Conservation (phyloP, 2,888 invertebrate species). For the Melanargia galathea region DNA sequence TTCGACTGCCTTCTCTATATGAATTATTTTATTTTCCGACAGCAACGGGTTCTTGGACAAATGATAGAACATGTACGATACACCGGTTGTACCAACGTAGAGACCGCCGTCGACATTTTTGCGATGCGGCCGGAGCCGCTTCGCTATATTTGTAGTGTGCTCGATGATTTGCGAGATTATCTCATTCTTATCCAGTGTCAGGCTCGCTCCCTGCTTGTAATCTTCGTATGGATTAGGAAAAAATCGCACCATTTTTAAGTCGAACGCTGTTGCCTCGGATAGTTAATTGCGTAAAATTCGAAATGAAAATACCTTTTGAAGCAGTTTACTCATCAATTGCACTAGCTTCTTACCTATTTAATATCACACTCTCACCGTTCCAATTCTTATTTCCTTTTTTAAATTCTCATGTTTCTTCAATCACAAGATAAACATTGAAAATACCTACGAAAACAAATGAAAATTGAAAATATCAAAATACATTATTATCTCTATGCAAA, state of each 20-base stretch:
- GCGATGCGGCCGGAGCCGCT: slow-evolving; percentile 58
- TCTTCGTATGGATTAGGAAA: slow-evolving; percentile 70
- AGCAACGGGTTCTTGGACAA: slow-evolving; percentile 82
- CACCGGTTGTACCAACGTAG: slow-evolving; percentile 87
- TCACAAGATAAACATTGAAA: background rate
- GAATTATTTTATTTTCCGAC: slow-evolving; percentile 65
- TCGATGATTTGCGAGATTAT: slow-evolving; percentile 58
- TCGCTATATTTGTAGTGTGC: slow-evolving; percentile 59
- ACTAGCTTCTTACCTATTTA: background rate
- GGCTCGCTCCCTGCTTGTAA: slow-evolving; percentile 46
- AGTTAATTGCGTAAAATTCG: slow-evolving; percentile 47
- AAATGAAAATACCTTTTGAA: slow-evolving; percentile 40
- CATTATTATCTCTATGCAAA: too few species aligned
- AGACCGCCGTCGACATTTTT: slow-evolving; percentile 83
- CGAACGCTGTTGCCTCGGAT: slow-evolving; percentile 42
- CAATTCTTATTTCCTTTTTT: background rate
- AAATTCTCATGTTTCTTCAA: background rate
- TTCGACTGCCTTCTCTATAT: slow-evolving; percentile 82
- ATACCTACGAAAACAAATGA: too few species aligned
- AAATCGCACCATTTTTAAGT: slow-evolving; percentile 68
- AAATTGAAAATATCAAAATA: too few species aligned
- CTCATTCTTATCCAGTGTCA: slow-evolving; percentile 51
- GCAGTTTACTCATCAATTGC: slow-evolving; percentile 45
- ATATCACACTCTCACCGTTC: background rate
- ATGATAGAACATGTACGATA: slow-evolving; percentile 89